A percentile compares a stretch with the other conserved stretches of the same genome.
phyloP scores from a whole-genome alignment of 2,888 invertebrate species.

The Allolobophora icterica region DNA sequence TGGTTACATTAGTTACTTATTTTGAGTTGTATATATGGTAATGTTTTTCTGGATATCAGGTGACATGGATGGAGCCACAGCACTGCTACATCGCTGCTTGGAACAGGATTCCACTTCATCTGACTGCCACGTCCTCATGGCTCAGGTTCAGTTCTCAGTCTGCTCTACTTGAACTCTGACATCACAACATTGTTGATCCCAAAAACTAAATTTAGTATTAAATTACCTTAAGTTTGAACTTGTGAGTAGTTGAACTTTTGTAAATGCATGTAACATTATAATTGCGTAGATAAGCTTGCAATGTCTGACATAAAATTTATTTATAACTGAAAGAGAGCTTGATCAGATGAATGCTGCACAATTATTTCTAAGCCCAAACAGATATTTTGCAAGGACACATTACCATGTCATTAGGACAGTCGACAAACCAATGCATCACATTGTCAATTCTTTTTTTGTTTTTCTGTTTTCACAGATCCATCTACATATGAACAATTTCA shows the following conservation, averaged over 20 bases:
- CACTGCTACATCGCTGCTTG: constrained; percentile 76
- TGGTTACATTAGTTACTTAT: not conserved
- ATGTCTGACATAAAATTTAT: too few species aligned
- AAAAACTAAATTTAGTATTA: not conserved
- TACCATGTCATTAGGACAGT: too few species aligned
- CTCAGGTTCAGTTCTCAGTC: constrained; percentile 65
- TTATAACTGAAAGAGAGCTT: too few species aligned
- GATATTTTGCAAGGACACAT: too few species aligned
- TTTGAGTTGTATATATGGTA: not conserved
- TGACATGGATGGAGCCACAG: constrained; percentile 76
- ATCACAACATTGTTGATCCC: not conserved
- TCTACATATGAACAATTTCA: constrained; percentile 71
- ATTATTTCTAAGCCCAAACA: too few species aligned
- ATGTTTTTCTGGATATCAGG: constrained; percentile 66
- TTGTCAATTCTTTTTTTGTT: not conserved
- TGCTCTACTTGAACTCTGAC: not conserved
- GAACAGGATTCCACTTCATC: constrained; percentile 81
- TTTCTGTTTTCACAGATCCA: constrained; percentile 69
- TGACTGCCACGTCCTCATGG: constrained; percentile 83
- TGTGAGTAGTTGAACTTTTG: too few species aligned
- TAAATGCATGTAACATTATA: too few species aligned
- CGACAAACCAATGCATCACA: too few species aligned
- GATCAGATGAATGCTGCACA: too few species aligned
- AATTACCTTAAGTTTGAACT: too few species aligned
- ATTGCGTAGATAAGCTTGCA: too few species aligned